A percentile compares a stretch with the other conserved stretches of the same genome.
phyloP scores from a whole-genome alignment of 2,888 invertebrate species.

The Mythimna vitellina region DNA sequence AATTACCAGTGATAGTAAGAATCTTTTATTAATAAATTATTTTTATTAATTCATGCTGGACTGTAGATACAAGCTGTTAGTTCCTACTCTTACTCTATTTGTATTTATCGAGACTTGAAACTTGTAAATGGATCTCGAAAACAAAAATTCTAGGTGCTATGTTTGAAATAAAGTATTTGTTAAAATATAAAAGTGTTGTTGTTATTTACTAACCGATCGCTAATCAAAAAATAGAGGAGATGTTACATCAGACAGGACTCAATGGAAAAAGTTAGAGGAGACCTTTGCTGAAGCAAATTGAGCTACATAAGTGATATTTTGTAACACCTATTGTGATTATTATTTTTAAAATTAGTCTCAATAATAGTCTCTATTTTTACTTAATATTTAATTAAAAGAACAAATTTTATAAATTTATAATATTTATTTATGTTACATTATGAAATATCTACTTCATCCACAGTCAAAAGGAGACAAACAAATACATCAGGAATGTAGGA shows the following conservation, averaged over 20 bases:
- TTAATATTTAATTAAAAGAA: too few relatives aligned
- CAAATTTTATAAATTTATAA: constrained; percentile 2
- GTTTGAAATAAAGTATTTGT: constrained; percentile 82
- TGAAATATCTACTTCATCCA: constrained; percentile 51
- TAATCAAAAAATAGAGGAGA: neutral
- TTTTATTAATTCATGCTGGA: constrained; percentile 27
- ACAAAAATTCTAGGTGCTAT: constrained; percentile 87
- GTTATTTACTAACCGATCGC: constrained; percentile 45
- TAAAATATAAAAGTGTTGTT: constrained; percentile 64
- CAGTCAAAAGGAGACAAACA: constrained; percentile 42
- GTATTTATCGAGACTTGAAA: constrained; percentile 71
- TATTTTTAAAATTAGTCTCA: too few relatives aligned
- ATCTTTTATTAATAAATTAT: constrained; percentile 9
- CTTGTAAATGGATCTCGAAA: constrained; percentile 82
- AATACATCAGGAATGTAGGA: constrained; percentile 37
- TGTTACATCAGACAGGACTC: too few relatives aligned
- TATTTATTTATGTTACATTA: constrained; percentile 38
- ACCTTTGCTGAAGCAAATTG: too few relatives aligned
- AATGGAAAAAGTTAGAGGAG: too few relatives aligned
- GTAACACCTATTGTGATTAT: too few relatives aligned
- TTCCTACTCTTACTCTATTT: constrained; percentile 71
- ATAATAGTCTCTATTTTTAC: too few relatives aligned
- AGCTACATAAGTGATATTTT: too few relatives aligned
- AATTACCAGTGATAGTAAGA: constrained; percentile 47
- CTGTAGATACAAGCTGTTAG: constrained; percentile 65